phyloP scores from a whole-genome alignment of 2,888 invertebrate species.

The Drosophila acutilabella region DNA sequence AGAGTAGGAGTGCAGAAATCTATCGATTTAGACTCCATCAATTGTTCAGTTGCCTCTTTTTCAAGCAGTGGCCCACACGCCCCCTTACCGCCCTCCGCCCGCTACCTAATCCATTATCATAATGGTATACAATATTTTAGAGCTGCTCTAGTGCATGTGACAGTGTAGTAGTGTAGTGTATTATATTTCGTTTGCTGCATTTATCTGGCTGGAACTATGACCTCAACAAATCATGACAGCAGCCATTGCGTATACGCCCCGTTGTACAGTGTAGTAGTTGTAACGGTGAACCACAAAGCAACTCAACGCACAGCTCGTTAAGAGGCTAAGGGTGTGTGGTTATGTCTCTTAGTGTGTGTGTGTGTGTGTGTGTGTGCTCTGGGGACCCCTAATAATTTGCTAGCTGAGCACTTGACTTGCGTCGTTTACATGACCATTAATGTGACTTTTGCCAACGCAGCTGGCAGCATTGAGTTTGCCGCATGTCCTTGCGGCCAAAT shows the following conservation, averaged over 20 bases:
- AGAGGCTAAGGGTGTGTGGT: constrained; percentile 13
- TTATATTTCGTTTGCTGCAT: background rate
- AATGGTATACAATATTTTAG: constrained; percentile 19
- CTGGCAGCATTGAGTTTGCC: constrained; percentile 19
- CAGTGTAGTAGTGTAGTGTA: constrained; percentile 5
- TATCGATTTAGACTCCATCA: constrained; percentile 52
- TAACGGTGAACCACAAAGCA: constrained; percentile 31
- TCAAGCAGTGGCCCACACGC: background rate
- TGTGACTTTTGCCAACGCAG: constrained; percentile 73
- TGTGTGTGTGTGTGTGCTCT: constrained; percentile 22
- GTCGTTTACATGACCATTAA: constrained; percentile 73
- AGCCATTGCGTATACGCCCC: constrained; percentile 43
- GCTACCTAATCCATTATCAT: constrained; percentile 15
- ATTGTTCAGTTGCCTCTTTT: constrained; percentile 26
- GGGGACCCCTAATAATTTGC: constrained; percentile 67
- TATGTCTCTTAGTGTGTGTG: constrained; percentile 3
- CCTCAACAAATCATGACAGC: constrained; percentile 30
- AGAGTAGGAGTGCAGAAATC: constrained; percentile 5
- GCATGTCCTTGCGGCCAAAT: constrained; percentile 25
- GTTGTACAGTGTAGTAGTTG: too few relatives aligned
- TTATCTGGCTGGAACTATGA: constrained; percentile 1
- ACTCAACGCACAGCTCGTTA: constrained; percentile 51
- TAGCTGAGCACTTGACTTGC: constrained; percentile 72
- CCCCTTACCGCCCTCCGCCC: background rate
- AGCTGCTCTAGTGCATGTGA: constrained; percentile 22